A percentile compares a stretch with the other conserved stretches of the same genome.
Evolutionary conservation across 2,113 vertebrate genomes (phyloP).

Genomic region (Bolborhynchus lineola): DNA sequence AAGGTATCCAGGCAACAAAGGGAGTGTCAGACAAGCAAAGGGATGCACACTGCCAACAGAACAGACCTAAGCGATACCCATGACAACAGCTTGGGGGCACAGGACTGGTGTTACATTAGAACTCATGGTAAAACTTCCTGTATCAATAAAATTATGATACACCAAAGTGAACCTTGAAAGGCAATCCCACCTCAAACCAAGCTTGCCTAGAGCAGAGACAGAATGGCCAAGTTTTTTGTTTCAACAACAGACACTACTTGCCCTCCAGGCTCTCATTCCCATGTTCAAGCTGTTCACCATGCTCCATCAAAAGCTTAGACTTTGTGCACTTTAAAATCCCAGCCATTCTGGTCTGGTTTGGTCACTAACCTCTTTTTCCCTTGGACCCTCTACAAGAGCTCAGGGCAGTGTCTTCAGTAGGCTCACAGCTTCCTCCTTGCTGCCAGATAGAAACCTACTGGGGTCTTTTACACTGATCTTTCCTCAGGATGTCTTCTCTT

Average conservation of each 20-base stretch:
- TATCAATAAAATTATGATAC: neutral
- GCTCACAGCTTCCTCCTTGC: neutral
- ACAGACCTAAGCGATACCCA: neutral
- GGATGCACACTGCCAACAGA: neutral
- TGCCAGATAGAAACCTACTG: neutral
- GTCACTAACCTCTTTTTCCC: neutral
- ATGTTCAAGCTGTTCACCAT: neutral
- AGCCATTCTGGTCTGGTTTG: neutral
- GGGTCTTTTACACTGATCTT: neutral
- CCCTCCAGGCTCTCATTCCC: neutral
- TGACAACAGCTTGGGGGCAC: constrained; percentile 8
- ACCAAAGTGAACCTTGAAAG: neutral
- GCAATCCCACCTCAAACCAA: neutral
- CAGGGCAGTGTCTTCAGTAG: neutral
- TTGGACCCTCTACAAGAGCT: neutral
- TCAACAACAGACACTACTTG: neutral
- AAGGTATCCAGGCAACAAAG: constrained; percentile 13
- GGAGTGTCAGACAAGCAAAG: neutral
- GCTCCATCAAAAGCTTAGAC: neutral
- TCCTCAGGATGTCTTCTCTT: neutral
- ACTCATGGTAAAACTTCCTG: neutral
- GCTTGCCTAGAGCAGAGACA: neutral
- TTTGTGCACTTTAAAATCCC: neutral
- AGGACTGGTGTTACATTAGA: neutral
- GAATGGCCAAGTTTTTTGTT: neutral